Conservation (phyloP, 2,888 invertebrate species). For the Thyatira batis region DNA sequence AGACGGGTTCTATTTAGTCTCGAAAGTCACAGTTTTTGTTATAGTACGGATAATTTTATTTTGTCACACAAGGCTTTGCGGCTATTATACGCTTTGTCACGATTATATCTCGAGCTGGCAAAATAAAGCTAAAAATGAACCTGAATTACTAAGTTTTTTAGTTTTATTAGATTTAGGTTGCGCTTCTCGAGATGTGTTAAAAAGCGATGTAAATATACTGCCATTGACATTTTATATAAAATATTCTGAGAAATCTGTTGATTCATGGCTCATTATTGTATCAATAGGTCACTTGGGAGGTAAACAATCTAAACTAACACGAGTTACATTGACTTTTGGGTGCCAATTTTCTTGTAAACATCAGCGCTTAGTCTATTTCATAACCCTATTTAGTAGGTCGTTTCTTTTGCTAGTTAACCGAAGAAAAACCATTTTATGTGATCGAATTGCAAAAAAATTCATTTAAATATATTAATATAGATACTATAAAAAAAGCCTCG, state of each 20-base stretch:
- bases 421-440: background rate
- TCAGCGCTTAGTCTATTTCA: background rate
- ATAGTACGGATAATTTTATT: too few species aligned
- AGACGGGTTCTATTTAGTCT: too few species aligned
- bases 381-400: background rate
- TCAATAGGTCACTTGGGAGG: background rate
- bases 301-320: background rate
- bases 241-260: slow-evolving; percentile 5
- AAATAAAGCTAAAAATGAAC: background rate
- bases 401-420: background rate
- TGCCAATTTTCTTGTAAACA: background rate
- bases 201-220: background rate
- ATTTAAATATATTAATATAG: background rate
- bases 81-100: background rate
- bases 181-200: background rate
- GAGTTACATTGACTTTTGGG: background rate
- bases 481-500: background rate
- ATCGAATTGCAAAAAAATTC: background rate
- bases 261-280: slow-evolving; percentile 9
- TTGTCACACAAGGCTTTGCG: background rate
- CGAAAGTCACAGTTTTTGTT: too few species aligned
- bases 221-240: slow-evolving; percentile 2
- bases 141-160: background rate
- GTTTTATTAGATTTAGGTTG: background rate
- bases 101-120: background rate